Base-by-base conservation (phyloP, 1,140 invertebrate species). In the Bombus consobrinus region DNA sequence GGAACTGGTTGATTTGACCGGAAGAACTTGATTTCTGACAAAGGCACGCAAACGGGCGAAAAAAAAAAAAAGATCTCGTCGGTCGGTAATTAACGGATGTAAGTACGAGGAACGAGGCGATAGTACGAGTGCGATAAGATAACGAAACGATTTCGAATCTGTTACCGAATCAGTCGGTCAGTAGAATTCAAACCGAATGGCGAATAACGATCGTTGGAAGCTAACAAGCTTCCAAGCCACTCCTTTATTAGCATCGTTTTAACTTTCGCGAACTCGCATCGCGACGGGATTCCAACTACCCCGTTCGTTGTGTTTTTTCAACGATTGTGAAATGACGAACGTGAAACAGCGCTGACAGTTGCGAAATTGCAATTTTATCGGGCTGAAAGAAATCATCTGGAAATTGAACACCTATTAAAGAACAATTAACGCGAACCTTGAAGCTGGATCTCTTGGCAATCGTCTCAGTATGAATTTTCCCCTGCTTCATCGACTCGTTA, bases 401-500 rank as follows among this genome's bases (percentile, higher is more conserved):
- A 64, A n/a, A 13, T n/a, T 32, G 4, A 12, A 41, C 28, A 34
- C 10, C 9, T 22, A 25, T 69, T 9, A 69, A 47, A 43, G 10
- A 75, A 47, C n/a, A 59, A 84, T 66, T 66, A 34, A 34, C 18
- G 64, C 88, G 12, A 84, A 90, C 88, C 88, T 89, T 78, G 5
- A 37, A 74, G 28, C 76, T 53, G 12, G 47, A 74, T 62, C 32
- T 72, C 57, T 78, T 83, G 32, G 22, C 18, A 28, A 47, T 59
- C 4, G 41, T 9, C 1, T 76, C 53, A 18, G 1, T 43, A 18
- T 18, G 43, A 57, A 43, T 74, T 62, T 69, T 88, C 64, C 79
- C 87, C n/a, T 88, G 81, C n/a, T 84, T 89, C 69, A 90, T 87
- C 12, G 43, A 13, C 37, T 86, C 62, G 18, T 83, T 87, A 32